Evolutionary conservation across 2,113 vertebrate species (phyloP).

Genomic region (Rhinolophus ferrumequinum): DNA sequence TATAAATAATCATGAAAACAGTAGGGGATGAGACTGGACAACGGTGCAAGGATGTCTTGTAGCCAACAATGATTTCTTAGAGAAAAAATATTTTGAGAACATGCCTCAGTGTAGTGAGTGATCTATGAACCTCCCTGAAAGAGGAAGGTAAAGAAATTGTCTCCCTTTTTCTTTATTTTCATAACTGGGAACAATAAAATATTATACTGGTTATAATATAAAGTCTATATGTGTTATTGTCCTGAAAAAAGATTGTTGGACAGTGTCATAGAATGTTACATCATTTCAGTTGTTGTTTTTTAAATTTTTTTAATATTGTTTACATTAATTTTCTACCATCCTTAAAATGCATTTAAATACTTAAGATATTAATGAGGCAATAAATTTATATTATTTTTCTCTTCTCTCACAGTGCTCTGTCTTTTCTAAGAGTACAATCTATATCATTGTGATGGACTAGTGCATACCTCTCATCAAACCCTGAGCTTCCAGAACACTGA

Average conservation of each 20-base stretch:
- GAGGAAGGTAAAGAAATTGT: background rate
- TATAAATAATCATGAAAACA: background rate
- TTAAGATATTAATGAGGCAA: background rate
- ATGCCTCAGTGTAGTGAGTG: background rate
- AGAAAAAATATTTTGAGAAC: background rate
- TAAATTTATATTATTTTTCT: background rate
- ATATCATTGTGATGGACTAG: background rate
- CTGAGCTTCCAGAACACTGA: background rate
- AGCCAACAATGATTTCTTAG: background rate
- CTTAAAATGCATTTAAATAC: background rate
- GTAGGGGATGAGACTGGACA: background rate
- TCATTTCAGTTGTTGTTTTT: background rate
- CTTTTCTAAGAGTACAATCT: background rate
- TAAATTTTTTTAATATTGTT: background rate
- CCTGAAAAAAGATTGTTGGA: background rate
- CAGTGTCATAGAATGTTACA: background rate
- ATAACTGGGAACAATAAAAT: background rate
- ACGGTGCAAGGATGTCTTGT: rapidly evolving
- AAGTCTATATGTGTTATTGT: background rate
- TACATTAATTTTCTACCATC: background rate
- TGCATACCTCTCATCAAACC: background rate
- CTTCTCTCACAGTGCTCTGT: rapidly evolving
- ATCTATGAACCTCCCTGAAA: background rate
- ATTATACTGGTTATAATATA: background rate
- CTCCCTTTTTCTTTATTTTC: background rate